Evolutionary conservation across 2,113 vertebrate genomes (phyloP), one percentile per base, ranked within the genome.

Genomic region (Corynorhinus townsendii): DNA sequence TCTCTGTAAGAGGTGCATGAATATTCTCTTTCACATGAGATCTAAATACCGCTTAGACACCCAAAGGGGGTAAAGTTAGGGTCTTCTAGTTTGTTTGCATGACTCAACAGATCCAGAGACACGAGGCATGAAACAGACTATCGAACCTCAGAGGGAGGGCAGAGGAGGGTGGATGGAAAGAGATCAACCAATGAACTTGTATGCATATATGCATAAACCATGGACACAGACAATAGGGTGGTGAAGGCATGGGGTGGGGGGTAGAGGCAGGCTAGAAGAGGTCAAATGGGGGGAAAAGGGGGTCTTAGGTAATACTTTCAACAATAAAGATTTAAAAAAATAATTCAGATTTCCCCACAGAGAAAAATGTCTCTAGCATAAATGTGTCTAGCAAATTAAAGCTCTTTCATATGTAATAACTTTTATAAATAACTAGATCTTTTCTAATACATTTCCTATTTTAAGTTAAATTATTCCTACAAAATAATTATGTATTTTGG

Each of bases 51-150:
- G 30, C 38, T 54, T 20, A 93, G 33, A 7, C 9, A 87, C 20
- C 47, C 43, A 93, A 71, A 86, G n/a, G 43, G 43, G 89, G 19
- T 69, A 52, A 77, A 87, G 76, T 82, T 80, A 87, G 45, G 90
- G 2, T 59, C 77, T 95, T 92, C 20, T 52, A 30, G 91, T 95
- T 94, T 81, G 72, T 85, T 85, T 79, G 64, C 91, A 82, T 91
- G 75, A 96, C 43, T 91, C 75, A 88, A 43, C 11, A 59, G 56
- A 24, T 59, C 22, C 56, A 59, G 56, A 59, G 56, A 59, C 17
- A 54, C 19, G 52, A 54, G 52, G 52, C 22, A 59, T 59, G 56
- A 3, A 59, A 59, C 22, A 59, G 56, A 59, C 56, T 59, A 59
- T 59, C 0, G 9, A 59, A 59, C 56, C 22, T 24, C 56, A 59